Conservation (phyloP, 2,888 invertebrate species). For the Ganaspis brasiliensis region DNA sequence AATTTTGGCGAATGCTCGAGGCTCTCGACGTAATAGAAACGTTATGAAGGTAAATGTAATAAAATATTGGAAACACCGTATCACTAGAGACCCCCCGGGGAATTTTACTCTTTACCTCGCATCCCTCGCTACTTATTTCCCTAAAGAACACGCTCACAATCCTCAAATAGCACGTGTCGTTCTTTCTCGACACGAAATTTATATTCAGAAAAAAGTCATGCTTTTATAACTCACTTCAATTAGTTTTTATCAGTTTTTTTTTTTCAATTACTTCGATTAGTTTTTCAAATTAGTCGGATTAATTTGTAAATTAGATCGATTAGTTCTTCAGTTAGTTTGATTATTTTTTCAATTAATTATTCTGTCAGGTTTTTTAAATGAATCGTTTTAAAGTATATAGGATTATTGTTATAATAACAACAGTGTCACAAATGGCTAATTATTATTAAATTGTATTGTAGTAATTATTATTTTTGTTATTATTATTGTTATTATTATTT, state of each 20-base stretch:
- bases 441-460: no score
- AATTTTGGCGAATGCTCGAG: conserved; percentile 2
- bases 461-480: no score
- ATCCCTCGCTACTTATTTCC: conserved; percentile 31
- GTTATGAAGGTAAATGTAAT: conserved; percentile 29
- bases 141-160: conserved; percentile 29
- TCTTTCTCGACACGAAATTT: not conserved
- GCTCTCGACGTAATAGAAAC: conserved; percentile 15
- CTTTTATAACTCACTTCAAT: not conserved
- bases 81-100: conserved; percentile 16
- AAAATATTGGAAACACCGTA: conserved; percentile 34
- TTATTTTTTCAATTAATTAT: conserved; percentile 16
- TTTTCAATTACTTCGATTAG: not conserved
- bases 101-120: conserved; percentile 9
- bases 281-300: no score
- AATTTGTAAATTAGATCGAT: no score
- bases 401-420: no score
- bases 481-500: conserved; percentile 5
- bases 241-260: not conserved
- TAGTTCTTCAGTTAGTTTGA: not conserved
- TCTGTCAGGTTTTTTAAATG: no score
- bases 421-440: not conserved
- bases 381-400: no score
- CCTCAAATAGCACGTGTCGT: conserved; percentile 30
- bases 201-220: not conserved